These are phyloP conservation scores for Diachrysia chrysitis DNA, from an alignment of 2,888 invertebrate species.

Conservation along the genomic window DNA sequence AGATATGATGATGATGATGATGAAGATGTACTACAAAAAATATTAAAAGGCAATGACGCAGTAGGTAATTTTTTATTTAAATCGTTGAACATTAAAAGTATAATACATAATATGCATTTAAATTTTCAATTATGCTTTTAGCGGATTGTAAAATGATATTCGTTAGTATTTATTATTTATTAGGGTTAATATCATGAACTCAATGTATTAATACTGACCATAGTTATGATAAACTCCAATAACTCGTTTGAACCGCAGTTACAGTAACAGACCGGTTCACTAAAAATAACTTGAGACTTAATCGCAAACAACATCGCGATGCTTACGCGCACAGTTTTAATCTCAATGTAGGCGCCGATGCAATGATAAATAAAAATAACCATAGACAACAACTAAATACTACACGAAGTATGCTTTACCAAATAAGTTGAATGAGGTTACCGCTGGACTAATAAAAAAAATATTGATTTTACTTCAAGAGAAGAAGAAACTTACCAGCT, in stretches of 20 bases:
- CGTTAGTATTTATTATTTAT: too few relatives aligned
- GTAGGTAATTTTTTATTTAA: too few relatives aligned
- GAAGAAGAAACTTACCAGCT: neutral
- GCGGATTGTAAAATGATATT: too few relatives aligned
- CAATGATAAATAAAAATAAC: conserved; percentile 24
- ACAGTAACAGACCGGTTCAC: conserved; percentile 64
- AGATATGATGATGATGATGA: too few relatives aligned
- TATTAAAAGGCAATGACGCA: too few relatives aligned
- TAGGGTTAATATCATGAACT: neutral
- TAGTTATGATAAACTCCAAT: conserved; percentile 40
- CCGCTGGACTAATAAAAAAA: neutral
- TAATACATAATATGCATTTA: too few relatives aligned
- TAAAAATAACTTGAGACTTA: conserved; percentile 63
- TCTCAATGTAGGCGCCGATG: conserved; percentile 33
- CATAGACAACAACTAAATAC: too few relatives aligned
- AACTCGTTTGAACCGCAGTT: conserved; percentile 56
- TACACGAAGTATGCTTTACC: conserved; percentile 14
- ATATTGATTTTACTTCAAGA: too few relatives aligned
- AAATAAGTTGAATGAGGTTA: neutral
- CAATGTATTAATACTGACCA: neutral
- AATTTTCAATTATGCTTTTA: too few relatives aligned
- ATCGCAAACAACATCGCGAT: conserved; percentile 52
- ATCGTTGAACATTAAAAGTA: too few relatives aligned
- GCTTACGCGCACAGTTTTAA: conserved; percentile 39
- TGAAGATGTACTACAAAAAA: too few relatives aligned